Conservation (phyloP, 92 coral and sea anemone genomes). For the Montipora capitata region DNA sequence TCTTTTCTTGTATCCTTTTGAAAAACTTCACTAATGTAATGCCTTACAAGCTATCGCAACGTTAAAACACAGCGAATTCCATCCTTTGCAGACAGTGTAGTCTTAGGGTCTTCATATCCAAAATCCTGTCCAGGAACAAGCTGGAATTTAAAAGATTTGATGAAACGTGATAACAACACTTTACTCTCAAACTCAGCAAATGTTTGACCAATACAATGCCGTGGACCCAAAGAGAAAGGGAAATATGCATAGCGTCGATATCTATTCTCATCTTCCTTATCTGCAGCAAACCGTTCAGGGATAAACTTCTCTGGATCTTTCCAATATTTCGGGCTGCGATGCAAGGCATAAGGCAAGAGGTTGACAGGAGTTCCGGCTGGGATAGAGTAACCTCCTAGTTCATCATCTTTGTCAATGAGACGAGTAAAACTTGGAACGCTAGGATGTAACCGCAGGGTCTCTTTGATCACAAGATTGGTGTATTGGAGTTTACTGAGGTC, state of each 20-base stretch:
- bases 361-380: conserved; percentile 81
- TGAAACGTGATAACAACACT: conserved; percentile 79
- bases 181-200: conserved; percentile 89
- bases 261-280: conserved; percentile 19
- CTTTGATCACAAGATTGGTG: conserved; percentile 75
- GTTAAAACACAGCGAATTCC: conserved; percentile 82
- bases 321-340: conserved; percentile 77
- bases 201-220: conserved; percentile 86
- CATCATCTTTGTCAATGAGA: conserved; percentile 56
- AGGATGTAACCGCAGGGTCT: conserved; percentile 91
- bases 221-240: conserved; percentile 92
- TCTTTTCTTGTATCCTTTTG: no score
- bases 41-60: conserved; percentile 12
- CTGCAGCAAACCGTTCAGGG: conserved; percentile 78
- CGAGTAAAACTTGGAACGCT: conserved; percentile 73
- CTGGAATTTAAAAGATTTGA: conserved; percentile 80
- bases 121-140: conserved; percentile 84
- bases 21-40: no score
- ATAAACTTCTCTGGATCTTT: conserved; percentile 79
- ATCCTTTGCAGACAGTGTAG: conserved; percentile 81
- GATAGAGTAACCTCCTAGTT: conserved; percentile 67
- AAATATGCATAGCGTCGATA: conserved; percentile 75
- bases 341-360: conserved; percentile 68
- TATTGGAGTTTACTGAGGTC: conserved; percentile 73
- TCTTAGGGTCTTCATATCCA: conserved; percentile 78